Evolutionary conservation across 2,113 vertebrate genomes (phyloP), one percentile per base, ranked within the genome.

Genomic region (Ifrita kowaldi): DNA sequence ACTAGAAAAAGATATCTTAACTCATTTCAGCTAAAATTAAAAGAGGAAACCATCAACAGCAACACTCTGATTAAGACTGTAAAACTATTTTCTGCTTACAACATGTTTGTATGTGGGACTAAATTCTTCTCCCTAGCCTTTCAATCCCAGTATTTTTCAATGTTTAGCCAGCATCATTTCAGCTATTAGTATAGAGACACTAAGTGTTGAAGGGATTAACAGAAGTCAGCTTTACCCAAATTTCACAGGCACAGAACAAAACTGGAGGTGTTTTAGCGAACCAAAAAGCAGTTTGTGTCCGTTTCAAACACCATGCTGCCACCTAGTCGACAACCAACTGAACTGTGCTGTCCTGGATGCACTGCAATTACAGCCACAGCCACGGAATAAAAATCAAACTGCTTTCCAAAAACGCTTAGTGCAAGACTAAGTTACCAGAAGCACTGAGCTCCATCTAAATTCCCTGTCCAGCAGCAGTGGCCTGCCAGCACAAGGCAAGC

Each of bases 271-370:
- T 23, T 49, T 32, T 0, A 50, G 21, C 0, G 8, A 64, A 23
- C 10, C 35, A 2, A 82, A 65, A 46, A 20, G 42, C 39, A 32
- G 44, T 7, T 74, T 6, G 6, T 27, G 24, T 7, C 65, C 64
- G 62, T 96, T 93, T 79, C 71, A 98, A 98, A 96, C 96, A 92
- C 97, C 80, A 97, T 88, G 76, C 98, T 98, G 98, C 97, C 98
- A 97, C 97, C 98, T 96, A 97, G 97, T 82, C 55, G 97, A 78
- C 95, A 96, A 23, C 18, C 24, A 27, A 5, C 59, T 14, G 84
- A 96, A 97, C 70, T 93, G 50, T 42, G 68, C 59, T 49, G 24
- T 18, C 39, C 59, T 27, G 26, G 1, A 22, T 0, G 49, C 28
- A 1, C 57, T 2, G 8, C 57, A 46, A 11, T 4, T 7, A 13